Evolutionary conservation across 1,140 invertebrate species (phyloP).

Genomic region (Brachionus manjavacas): DNA sequence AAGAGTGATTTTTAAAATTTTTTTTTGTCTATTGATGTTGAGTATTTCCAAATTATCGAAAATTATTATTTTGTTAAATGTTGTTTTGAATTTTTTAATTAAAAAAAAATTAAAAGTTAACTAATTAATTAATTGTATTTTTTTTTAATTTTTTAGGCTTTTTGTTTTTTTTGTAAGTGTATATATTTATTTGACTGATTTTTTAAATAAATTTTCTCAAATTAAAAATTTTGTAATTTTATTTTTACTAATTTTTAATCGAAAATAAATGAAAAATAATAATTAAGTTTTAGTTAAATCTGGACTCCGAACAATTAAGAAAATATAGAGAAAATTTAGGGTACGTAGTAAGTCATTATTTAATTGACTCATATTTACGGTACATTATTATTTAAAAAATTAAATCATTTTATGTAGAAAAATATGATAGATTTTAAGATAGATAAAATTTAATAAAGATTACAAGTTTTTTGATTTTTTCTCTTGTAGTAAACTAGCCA

Average conservation of each 20-base stretch:
- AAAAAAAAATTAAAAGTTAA: background rate
- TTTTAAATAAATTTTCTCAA: background rate
- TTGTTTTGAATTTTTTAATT: background rate
- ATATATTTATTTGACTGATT: background rate
- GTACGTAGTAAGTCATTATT: no score
- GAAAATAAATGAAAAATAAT: no score
- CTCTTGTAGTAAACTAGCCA: no score
- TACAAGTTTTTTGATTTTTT: no score
- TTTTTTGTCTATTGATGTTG: background rate
- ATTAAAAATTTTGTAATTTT: background rate
- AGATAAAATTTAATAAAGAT: no score
- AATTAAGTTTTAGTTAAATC: no score
- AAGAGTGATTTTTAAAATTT: background rate
- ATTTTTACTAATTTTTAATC: background rate
- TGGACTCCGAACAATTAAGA: no score
- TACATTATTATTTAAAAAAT: no score
- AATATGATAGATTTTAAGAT: no score
- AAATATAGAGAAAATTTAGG: no score
- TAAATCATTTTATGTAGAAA: no score
- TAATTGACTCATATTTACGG: no score
- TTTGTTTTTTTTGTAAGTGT: background rate
- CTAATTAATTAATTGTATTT: background rate
- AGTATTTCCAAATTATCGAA: background rate
- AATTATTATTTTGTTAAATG: slow-evolving; percentile 5
- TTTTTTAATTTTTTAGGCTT: background rate